Evolutionary conservation across 2,888 invertebrate species (phyloP).

Genomic region (Timema podura): DNA sequence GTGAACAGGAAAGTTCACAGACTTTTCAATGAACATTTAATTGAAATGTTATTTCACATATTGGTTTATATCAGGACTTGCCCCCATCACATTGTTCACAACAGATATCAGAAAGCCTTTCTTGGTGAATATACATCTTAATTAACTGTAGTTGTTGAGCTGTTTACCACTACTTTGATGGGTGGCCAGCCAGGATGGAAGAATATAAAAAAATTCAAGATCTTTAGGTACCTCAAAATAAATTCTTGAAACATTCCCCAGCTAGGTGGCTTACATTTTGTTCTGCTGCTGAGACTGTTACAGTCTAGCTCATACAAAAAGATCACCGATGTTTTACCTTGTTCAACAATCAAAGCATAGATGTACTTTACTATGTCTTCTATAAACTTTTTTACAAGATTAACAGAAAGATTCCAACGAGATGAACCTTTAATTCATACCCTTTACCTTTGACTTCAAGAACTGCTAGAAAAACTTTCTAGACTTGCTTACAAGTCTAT

Average conservation of each 20-base stretch:
- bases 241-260: background rate
- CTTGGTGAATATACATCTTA: background rate
- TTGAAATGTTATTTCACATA: background rate
- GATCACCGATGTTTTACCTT: background rate
- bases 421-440: slow-evolving; percentile 6
- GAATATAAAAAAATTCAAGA: background rate
- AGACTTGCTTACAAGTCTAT: too few relatives aligned
- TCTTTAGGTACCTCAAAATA: background rate
- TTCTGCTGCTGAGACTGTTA: slow-evolving; percentile 12
- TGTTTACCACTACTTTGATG: background rate
- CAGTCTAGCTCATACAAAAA: slow-evolving; percentile 11
- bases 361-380: background rate
- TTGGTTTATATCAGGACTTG: slow-evolving; percentile 1
- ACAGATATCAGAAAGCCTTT: background rate
- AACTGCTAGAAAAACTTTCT: background rate
- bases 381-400: background rate
- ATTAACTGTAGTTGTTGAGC: background rate
- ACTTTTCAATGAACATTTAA: slow-evolving; percentile 1
- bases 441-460: background rate
- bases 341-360: background rate
- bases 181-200: background rate
- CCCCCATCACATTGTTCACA: slow-evolving; percentile 1
- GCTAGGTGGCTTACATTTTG: slow-evolving; percentile 1
- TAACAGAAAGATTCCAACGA: background rate
- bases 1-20: background rate